Evolutionary conservation across 92 coral and sea anemone species (phyloP).

Genomic region (Parazoanthus swiftii): DNA sequence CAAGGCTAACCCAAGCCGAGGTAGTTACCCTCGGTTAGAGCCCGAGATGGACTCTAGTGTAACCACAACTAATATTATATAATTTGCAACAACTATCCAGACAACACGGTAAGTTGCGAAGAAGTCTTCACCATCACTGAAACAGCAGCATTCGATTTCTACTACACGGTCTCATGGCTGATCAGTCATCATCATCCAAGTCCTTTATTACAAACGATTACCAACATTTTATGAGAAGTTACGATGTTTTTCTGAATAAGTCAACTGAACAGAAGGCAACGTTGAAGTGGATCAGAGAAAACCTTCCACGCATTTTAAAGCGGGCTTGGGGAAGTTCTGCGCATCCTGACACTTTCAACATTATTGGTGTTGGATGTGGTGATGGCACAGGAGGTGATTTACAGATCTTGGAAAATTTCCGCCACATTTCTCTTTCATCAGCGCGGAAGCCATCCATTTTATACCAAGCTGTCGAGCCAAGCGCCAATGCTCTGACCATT

Average conservation of each 20-base stretch:
- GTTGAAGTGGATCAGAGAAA: background rate
- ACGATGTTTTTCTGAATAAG: background rate
- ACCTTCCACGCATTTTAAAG: background rate
- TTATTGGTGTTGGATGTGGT: background rate
- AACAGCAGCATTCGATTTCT: no score
- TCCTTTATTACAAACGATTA: no score
- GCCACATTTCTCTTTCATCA: background rate
- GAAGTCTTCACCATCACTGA: no score
- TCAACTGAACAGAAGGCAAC: background rate
- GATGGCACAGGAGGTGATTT: background rate
- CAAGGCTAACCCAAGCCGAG: no score
- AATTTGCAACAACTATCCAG: no score
- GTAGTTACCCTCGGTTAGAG: no score
- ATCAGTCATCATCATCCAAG: no score
- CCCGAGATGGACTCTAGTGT: no score
- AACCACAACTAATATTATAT: no score
- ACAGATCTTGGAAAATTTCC: background rate
- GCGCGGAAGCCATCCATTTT: background rate
- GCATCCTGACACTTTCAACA: background rate
- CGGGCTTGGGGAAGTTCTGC: background rate
- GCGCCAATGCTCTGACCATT: background rate
- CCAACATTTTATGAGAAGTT: background rate
- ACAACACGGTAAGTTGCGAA: no score
- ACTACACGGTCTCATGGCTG: no score
- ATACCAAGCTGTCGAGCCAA: background rate